These are phyloP conservation scores for Nibea coibor DNA, from an alignment of 2,113 vertebrate genomes.

Conservation along the genomic window DNA sequence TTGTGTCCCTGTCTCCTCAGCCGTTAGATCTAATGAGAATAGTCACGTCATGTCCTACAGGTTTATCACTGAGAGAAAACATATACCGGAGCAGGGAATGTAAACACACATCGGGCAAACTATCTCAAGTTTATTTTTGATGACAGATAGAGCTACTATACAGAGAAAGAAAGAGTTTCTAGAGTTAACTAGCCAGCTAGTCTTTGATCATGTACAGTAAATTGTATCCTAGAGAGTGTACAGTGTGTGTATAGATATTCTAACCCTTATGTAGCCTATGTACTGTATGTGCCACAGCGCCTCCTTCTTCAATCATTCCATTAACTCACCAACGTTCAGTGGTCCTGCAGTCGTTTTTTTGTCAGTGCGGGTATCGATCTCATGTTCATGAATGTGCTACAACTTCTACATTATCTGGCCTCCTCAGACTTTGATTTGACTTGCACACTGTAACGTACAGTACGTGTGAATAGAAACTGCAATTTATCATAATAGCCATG, in stretches of 20 bases:
- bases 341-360: conserved; percentile 50
- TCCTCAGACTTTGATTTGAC: conserved; percentile 38
- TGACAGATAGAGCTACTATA: conserved; percentile 75
- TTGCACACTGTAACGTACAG: conserved; percentile 61
- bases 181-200: conserved; percentile 57
- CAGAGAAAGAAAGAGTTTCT: conserved; percentile 58
- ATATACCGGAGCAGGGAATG: conserved; percentile 68
- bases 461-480: conserved; percentile 52
- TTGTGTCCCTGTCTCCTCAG: conserved; percentile 44
- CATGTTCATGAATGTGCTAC: conserved; percentile 71
- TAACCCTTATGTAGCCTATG: conserved; percentile 74
- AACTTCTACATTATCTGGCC: conserved; percentile 29
- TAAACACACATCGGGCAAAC: conserved; percentile 70
- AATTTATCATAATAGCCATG: conserved; percentile 63
- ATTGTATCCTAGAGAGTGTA: conserved; percentile 72
- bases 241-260: conserved; percentile 73
- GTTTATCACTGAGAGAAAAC: conserved; percentile 51
- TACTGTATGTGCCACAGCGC: conserved; percentile 76
- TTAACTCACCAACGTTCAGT: conserved; percentile 60
- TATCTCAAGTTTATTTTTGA: conserved; percentile 77
- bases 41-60: conserved; percentile 42
- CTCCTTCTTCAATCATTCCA: conserved; percentile 81
- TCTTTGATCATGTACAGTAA: conserved; percentile 73
- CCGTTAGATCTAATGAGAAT: conserved; percentile 33
- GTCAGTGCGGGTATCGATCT: conserved; percentile 55